Evolutionary conservation across 2,888 invertebrate genomes (phyloP).

Genomic region (Platycheirus rosarum): DNA sequence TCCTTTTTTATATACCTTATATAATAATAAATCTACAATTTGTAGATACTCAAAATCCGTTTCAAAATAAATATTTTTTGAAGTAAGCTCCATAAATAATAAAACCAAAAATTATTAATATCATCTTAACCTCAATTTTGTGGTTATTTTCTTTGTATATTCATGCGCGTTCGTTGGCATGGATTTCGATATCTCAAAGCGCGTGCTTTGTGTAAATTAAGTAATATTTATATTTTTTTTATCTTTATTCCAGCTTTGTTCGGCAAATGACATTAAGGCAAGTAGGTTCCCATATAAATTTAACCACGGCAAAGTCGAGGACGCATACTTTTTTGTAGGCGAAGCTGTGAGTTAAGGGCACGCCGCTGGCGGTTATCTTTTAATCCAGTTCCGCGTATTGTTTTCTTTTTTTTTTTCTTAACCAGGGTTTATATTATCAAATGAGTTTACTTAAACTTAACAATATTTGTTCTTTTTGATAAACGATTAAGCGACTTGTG

Average conservation of each 20-base stretch:
- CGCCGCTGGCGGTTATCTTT: conserved; percentile 3
- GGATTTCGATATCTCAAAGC: neutral
- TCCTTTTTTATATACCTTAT: too few species aligned
- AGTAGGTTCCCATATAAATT: neutral
- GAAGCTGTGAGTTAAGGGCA: too few species aligned
- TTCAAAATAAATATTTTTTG: too few species aligned
- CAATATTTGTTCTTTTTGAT: conserved; percentile 18
- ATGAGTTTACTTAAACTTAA: conserved; percentile 18
- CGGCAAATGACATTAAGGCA: conserved; percentile 1
- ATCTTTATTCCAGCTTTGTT: neutral
- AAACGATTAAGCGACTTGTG: conserved; percentile 9
- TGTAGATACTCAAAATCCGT: too few species aligned
- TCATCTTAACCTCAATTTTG: neutral
- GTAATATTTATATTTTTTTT: conserved; percentile 3
- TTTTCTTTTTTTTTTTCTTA: conserved; percentile 1
- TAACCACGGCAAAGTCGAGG: neutral
- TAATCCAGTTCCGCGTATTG: conserved; percentile 21
- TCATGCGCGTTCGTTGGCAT: conserved; percentile 8
- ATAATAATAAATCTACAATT: too few species aligned
- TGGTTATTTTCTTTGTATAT: neutral
- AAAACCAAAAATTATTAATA: too few species aligned
- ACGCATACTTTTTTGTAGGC: neutral
- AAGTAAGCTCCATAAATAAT: too few species aligned
- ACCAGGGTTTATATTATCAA: conserved; percentile 4
- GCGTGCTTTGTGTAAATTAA: conserved; percentile 13